Evolutionary conservation across 1,140 invertebrate species (phyloP), one percentile per base, ranked within the genome.

Genomic region (Listronotus bonariensis): DNA sequence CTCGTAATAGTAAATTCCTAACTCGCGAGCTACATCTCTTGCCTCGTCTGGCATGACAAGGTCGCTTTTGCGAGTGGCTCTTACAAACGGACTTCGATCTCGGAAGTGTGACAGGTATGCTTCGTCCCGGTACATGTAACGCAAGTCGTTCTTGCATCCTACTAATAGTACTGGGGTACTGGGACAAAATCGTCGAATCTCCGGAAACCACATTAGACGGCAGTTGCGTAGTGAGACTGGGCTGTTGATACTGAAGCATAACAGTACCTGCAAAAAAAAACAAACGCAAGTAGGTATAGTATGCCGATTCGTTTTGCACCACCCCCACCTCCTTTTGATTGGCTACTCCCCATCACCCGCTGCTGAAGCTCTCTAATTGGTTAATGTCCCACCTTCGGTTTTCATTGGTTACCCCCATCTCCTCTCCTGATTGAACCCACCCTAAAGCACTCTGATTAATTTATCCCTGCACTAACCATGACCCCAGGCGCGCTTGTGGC

Each of bases 71-170:
- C 92, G 81, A 6, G 92, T 92, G 10, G 92, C 92, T 74, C 93
- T 89, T 32, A 97, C 91, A 76, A 97, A 95, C 12, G 95, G 92
- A 72, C 91, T 93, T 68, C 92, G 85, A 79, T 97, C 91, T 71
- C 91, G 87, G 77, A 94, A 97, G 74, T 91, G 93, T 46, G 88
- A 90, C 31, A 96, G 82, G 81, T 97, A 97, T 8, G 89, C 89
- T 72, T 96, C 92, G 82, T 97, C 94, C 54, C 92, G 85, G 78
- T 95, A 97, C 88, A 97, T 92, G 77, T 94, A 96, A n/a, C 95
- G 87, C 15, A 97, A 82, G 80, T 97, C 95, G 77, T 95, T 96
- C 77, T 97, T 96, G 80, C 94, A 97, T 0, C 95, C 96, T 20
- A 97, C 95, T 12, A 98, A 81, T 18, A 98, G 81, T n/a, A 98